phyloP scores from a whole-genome alignment of 2,113 vertebrate species.

The Cephalopholis sonnerati region DNA sequence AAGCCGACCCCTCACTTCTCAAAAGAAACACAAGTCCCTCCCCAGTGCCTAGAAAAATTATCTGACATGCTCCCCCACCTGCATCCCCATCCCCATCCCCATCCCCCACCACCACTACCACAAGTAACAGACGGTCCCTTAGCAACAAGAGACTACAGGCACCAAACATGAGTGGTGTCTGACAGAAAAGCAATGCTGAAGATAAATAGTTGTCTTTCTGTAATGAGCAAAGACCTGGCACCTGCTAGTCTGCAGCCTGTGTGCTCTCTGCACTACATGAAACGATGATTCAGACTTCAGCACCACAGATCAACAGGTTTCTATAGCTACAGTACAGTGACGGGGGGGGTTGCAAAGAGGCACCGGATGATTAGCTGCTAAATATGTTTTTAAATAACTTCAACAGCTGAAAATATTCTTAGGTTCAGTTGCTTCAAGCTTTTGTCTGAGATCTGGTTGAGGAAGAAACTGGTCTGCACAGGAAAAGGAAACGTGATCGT shows the following conservation, averaged over 20 bases:
- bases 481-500: constrained; percentile 5
- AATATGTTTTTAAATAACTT: constrained; percentile 23
- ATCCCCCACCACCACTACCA: no score
- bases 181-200: neutral
- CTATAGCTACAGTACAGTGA: constrained; percentile 60
- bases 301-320: constrained; percentile 51
- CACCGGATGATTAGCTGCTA: neutral
- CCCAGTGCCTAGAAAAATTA: no score
- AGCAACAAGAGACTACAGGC: constrained; percentile 28
- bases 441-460: constrained; percentile 8
- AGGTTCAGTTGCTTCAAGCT: neutral
- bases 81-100: no score
- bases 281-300: constrained; percentile 32
- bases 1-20: no score
- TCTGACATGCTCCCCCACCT: no score
- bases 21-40: no score
- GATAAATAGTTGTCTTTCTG: constrained; percentile 23
- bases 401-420: neutral
- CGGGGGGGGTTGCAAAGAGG: neutral
- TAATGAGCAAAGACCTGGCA: constrained; percentile 24
- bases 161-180: neutral
- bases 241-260: constrained; percentile 40
- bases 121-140: no score
- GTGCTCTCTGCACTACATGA: constrained; percentile 19
- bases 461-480: neutral